Evolutionary conservation across 2,113 vertebrate genomes (phyloP), one percentile per base, ranked within the genome.

Genomic region (Mellivora capensis): DNA sequence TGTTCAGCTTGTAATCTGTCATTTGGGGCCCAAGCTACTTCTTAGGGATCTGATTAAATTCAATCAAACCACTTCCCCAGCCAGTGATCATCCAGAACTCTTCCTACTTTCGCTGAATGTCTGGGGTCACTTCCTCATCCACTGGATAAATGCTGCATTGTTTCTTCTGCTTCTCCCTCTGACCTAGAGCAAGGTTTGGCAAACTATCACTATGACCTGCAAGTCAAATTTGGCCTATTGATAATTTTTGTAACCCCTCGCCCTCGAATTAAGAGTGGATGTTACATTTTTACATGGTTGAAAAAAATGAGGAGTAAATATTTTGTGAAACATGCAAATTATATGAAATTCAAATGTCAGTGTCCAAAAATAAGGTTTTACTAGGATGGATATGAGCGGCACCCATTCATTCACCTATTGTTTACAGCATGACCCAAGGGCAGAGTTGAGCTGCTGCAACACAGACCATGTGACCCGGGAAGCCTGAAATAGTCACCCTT

Each of bases 261-360:
- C 14, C 2, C 27, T 1, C 29, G 23, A 80, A 23, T 3, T 37
- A 37, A 21, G 34, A 87, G 13, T 37, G 37, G 18, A 71, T 54
- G 39, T 47, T 27, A 44, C 2, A 0, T 49, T 82, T 94, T 71
- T 74, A 42, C 6, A 44, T 64, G 54, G 20, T 54, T 69, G 47
- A 23, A 59, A 92, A 89, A 91, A 67, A 23, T 82, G 74, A 44
- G 72, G 74, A 93, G 7, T 83, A n/a, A 39, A 1, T 77, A 72
- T 67, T 96, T 93, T 90, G 42, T 72, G 59, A 92, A 76, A 87
- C 49, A n/a, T 86, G 71, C 29, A 69, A 93, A 87, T 67, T 44
- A n/a, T 71, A 71, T 79, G 34, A 61, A 90, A 67, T 62, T 92
- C 8, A 42, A 89, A 54, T 57, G 31, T 64, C 27, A 44, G 17